These are phyloP conservation scores for Ceratoteleas bidentatus DNA, from an alignment of 1,140 invertebrate genomes.

Conservation along the genomic window DNA sequence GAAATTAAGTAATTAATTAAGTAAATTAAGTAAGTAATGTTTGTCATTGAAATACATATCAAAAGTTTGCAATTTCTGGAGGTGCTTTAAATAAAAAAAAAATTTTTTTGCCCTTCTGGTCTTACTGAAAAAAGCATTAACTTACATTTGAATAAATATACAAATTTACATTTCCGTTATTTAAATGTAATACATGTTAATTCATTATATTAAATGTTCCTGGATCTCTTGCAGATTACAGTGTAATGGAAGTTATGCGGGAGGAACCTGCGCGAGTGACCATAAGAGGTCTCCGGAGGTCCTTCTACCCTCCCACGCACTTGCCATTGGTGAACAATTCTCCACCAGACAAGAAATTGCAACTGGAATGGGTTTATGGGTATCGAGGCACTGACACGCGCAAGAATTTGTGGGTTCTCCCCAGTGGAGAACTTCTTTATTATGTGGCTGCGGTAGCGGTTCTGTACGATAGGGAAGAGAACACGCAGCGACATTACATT, in stretches of 20 bases:
- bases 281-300: constrained; percentile 90
- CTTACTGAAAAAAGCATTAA: too few relatives aligned
- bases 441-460: constrained; percentile 95
- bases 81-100: too few relatives aligned
- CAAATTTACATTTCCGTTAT: too few relatives aligned
- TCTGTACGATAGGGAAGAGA: constrained; percentile 93
- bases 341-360: constrained; percentile 92
- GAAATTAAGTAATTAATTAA: too few relatives aligned
- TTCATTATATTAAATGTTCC: constrained; percentile 75
- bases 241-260: constrained; percentile 90
- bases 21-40: too few relatives aligned
- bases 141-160: too few relatives aligned
- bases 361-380: constrained; percentile 97
- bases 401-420: constrained; percentile 94
- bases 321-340: constrained; percentile 90
- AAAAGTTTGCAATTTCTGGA: too few relatives aligned
- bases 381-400: constrained; percentile 94
- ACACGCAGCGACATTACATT: constrained; percentile 94
- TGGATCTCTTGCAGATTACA: constrained; percentile 87
- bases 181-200: too few relatives aligned
- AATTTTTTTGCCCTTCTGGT: too few relatives aligned
- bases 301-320: constrained; percentile 93
- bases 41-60: too few relatives aligned
- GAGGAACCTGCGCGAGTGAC: constrained; percentile 91
- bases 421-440: constrained; percentile 95